These are phyloP conservation scores for Drosophila pseudotalamancana DNA, from an alignment of 2,888 invertebrate species.

Conservation along the genomic window DNA sequence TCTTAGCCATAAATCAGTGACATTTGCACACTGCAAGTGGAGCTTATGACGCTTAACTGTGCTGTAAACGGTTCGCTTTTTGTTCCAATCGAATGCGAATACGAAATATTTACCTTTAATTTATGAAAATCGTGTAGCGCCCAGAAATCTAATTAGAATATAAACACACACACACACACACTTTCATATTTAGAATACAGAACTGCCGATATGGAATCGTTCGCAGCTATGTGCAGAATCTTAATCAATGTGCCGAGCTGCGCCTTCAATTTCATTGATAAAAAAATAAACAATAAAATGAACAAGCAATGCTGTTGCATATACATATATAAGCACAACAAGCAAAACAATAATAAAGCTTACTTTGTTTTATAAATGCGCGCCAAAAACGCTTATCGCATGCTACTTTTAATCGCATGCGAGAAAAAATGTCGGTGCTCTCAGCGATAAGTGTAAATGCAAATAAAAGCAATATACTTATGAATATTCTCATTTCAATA, in stretches of 20 bases:
- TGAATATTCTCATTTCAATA: background rate
- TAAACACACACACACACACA: conserved; percentile 10
- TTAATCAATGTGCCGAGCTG: conserved; percentile 34
- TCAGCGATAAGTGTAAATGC: background rate
- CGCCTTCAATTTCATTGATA: conserved; percentile 54
- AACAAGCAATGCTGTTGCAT: no score
- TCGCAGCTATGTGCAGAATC: conserved; percentile 14
- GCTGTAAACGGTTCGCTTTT: conserved; percentile 23
- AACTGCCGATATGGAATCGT: background rate
- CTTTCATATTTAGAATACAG: background rate
- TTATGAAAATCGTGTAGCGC: conserved; percentile 67
- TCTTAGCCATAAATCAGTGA: conserved; percentile 74
- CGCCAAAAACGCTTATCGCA: conserved; percentile 29
- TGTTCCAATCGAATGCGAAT: conserved; percentile 48
- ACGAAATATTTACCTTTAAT: conserved; percentile 59
- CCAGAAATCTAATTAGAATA: conserved; percentile 60
- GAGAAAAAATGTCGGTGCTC: background rate
- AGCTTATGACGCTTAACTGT: conserved; percentile 25
- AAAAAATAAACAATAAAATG: conserved; percentile 20
- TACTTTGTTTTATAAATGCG: conserved; percentile 5
- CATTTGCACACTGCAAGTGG: conserved; percentile 69
- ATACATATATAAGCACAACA: background rate
- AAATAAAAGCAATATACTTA: background rate
- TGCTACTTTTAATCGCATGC: conserved; percentile 31
- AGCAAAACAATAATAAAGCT: conserved; percentile 4